Conservation (phyloP, 2,797 vertebrate species). For the Florisuga fusca region DNA sequence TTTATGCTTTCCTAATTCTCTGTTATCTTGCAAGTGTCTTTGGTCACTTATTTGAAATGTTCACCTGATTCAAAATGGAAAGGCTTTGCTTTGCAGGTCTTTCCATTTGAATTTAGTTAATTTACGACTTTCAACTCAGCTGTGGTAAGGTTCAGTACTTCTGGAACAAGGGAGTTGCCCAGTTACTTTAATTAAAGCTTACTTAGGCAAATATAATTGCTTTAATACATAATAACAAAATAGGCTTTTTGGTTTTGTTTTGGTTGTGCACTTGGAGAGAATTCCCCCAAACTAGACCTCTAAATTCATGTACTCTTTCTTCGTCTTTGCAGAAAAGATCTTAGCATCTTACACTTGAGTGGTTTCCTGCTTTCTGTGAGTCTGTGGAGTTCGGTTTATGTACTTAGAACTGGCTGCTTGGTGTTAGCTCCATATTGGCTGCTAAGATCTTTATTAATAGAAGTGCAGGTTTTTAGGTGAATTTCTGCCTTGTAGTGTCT, state of each 20-base stretch:
- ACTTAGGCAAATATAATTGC: not conserved
- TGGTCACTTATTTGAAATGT: not conserved
- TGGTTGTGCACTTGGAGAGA: not conserved
- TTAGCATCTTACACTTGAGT: not conserved
- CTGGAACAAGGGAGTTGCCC: not conserved
- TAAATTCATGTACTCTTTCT: not conserved
- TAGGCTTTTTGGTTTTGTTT: not conserved
- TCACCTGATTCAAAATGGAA: not conserved
- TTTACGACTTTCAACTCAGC: not conserved
- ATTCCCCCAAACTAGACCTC: not conserved
- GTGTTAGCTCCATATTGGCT: not conserved
- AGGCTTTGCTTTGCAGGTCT: not conserved
- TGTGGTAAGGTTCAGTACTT: not conserved
- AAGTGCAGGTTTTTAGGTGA: not conserved
- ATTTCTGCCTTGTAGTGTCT: not conserved
- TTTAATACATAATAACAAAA: not conserved
- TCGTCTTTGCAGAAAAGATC: rapidly evolving
- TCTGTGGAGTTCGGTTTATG: not conserved
- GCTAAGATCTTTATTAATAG: not conserved
- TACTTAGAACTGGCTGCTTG: not conserved
- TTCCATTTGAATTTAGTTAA: not conserved
- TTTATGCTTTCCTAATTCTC: not conserved
- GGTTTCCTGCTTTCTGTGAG: rapidly evolving
- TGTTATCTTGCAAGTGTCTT: not conserved
- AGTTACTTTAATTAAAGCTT: not conserved